phyloP scores from a whole-genome alignment of 2,797 vertebrate species.

The Xiphophorus birchmanni region DNA sequence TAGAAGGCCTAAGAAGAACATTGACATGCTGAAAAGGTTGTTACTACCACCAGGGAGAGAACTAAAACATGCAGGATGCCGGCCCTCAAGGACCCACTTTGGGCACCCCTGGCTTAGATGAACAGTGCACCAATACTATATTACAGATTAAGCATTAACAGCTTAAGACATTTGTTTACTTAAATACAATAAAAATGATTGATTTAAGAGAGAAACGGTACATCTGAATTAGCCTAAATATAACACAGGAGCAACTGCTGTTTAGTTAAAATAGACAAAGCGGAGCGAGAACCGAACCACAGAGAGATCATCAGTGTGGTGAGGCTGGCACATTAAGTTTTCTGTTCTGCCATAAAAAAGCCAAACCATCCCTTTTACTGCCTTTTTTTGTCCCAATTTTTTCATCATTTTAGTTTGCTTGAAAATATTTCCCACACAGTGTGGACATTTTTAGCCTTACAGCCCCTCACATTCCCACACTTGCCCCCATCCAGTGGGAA shows the following conservation, averaged over 20 bases:
- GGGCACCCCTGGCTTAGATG: background rate
- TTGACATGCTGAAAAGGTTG: no score
- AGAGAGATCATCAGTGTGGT: background rate
- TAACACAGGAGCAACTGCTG: background rate
- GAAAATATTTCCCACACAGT: constrained; percentile 18
- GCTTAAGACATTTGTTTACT: background rate
- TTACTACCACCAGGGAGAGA: no score
- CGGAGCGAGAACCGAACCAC: background rate
- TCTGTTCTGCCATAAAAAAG: background rate
- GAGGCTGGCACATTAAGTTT: background rate
- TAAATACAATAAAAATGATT: background rate
- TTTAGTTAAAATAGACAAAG: background rate
- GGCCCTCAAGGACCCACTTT: no score
- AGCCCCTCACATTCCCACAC: constrained; percentile 36
- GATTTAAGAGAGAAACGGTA: background rate
- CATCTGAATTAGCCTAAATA: background rate
- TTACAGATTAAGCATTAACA: background rate
- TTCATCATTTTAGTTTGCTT: background rate
- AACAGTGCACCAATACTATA: background rate
- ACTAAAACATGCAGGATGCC: no score
- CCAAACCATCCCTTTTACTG: background rate
- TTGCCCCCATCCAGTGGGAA: constrained; percentile 22
- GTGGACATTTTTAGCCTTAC: constrained; percentile 24
- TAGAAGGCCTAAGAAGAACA: no score
- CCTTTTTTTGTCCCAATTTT: background rate